phyloP scores from a whole-genome alignment of 2,888 invertebrate species.

The Scrobipalpa atriplicella region DNA sequence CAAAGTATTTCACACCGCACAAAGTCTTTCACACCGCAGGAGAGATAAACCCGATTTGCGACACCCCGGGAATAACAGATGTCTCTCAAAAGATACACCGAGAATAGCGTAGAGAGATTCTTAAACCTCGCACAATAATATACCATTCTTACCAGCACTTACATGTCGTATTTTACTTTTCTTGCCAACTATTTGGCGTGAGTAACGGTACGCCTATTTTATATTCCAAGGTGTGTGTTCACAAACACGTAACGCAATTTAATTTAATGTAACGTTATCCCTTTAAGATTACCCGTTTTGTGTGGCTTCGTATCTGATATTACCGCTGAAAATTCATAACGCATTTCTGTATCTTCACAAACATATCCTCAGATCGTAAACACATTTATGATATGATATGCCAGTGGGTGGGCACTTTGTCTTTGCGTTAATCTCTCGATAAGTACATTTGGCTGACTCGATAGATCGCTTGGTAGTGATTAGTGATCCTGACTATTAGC shows the following conservation, averaged over 20 bases:
- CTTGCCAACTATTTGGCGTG: slow-evolving; percentile 17
- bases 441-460: not conserved
- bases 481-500: too few species aligned
- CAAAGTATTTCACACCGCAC: slow-evolving; percentile 11
- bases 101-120: not conserved
- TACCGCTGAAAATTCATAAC: not conserved
- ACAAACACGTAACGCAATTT: slow-evolving; percentile 14
- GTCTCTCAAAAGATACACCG: not conserved
- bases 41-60: slow-evolving; percentile 22
- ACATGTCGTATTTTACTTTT: slow-evolving; percentile 16
- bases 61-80: slow-evolving; percentile 17
- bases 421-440: not conserved
- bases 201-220: slow-evolving; percentile 5
- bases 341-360: not conserved
- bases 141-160: slow-evolving; percentile 14
- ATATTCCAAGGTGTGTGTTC: not conserved
- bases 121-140: not conserved
- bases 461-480: too few species aligned
- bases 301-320: not conserved
- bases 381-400: too few species aligned
- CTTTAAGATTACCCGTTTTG: not conserved
- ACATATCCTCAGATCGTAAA: not conserved
- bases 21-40: slow-evolving; percentile 10
- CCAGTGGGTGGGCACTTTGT: too few species aligned
- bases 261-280: not conserved